Evolutionary conservation across 2,797 vertebrate species (phyloP).

Genomic region (Clarias laeviceps): DNA sequence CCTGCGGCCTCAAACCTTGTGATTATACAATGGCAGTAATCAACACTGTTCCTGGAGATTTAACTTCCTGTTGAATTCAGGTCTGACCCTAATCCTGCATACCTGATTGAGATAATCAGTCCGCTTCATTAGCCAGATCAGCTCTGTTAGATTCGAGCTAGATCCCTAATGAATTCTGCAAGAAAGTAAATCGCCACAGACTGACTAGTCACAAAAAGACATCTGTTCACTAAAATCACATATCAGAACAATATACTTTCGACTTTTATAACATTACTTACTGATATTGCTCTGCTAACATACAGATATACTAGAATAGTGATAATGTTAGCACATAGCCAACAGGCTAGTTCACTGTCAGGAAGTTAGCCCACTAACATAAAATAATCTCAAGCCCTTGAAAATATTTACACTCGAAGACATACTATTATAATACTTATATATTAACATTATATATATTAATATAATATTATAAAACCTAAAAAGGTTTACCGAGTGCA

Average conservation of each 20-base stretch:
- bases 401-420: neutral
- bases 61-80: neutral
- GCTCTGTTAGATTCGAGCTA: neutral
- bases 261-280: neutral
- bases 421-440: no score
- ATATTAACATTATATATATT: no score
- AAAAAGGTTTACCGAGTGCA: neutral
- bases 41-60: neutral
- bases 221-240: neutral
- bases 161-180: slow-evolving; percentile 1
- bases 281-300: neutral
- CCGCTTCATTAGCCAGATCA: neutral
- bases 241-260: neutral
- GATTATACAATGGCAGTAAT: neutral
- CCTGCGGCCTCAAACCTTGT: neutral
- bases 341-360: neutral
- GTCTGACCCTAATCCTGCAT: neutral
- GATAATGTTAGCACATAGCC: neutral
- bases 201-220: neutral
- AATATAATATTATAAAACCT: neutral
- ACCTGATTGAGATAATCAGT: slow-evolving; percentile 13
- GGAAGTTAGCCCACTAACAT: neutral
- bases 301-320: neutral
- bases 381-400: neutral
- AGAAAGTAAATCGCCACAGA: neutral